These are phyloP conservation scores for Semotilus atromaculatus DNA, from an alignment of 2,797 vertebrate species.

Conservation along the genomic window DNA sequence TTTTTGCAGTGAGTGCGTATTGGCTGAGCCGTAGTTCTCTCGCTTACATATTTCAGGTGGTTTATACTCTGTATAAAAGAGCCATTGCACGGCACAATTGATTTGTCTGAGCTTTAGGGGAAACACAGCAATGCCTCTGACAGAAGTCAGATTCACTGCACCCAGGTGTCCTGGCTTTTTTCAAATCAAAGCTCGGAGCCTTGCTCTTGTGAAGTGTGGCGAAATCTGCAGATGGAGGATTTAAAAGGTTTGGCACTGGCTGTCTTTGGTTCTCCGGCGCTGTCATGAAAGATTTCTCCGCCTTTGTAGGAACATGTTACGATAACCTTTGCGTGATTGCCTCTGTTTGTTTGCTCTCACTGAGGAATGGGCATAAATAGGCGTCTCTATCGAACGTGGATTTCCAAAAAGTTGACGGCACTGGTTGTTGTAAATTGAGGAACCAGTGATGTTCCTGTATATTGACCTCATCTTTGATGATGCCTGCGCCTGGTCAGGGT, in stretches of 20 bases:
- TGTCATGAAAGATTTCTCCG: background rate
- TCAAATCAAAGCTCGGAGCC: constrained; percentile 49
- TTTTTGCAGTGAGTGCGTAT: background rate
- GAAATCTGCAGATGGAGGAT: constrained; percentile 30
- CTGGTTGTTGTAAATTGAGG: constrained; percentile 31
- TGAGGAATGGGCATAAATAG: constrained; percentile 3
- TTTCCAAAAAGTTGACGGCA: background rate
- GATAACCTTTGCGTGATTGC: constrained; percentile 43
- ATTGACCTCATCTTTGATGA: constrained; percentile 30
- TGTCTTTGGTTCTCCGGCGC: constrained; percentile 29
- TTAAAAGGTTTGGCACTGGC: constrained; percentile 44
- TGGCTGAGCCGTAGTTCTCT: constrained; percentile 2
- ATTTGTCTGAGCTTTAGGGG: constrained; percentile 51
- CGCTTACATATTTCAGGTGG: constrained; percentile 38
- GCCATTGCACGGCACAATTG: constrained; percentile 48
- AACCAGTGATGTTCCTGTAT: constrained; percentile 28
- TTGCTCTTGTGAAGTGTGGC: constrained; percentile 48
- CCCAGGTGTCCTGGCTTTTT: constrained; percentile 37
- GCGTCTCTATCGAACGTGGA: constrained; percentile 6
- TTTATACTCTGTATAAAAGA: constrained; percentile 32
- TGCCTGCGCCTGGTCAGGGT: background rate
- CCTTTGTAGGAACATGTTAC: constrained; percentile 9
- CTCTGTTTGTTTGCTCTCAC: constrained; percentile 13
- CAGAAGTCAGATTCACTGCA: constrained; percentile 42
- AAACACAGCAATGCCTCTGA: constrained; percentile 4